phyloP scores from a whole-genome alignment of 2,888 invertebrate species.

The Drosophila prolongata region DNA sequence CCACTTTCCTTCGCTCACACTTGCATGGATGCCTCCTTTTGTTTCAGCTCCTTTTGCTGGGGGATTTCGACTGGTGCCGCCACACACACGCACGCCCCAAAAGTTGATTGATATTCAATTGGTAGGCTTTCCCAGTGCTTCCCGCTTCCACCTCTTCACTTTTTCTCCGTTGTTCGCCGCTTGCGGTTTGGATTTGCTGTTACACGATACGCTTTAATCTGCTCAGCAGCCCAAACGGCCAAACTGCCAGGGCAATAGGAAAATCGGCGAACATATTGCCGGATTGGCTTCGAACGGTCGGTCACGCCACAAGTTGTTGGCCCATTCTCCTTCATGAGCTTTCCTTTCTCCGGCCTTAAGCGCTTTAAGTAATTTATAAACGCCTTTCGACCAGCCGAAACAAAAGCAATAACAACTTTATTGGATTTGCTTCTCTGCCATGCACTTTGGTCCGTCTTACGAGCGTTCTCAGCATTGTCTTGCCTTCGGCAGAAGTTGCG shows the following conservation, averaged over 20 bases:
- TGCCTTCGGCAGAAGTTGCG: slow-evolving; percentile 44
- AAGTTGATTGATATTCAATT: slow-evolving; percentile 83
- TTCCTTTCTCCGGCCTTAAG: slow-evolving; percentile 58
- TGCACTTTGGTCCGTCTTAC: slow-evolving; percentile 41
- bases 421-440: slow-evolving; percentile 61
- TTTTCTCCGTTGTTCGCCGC: slow-evolving; percentile 36
- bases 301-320: slow-evolving; percentile 72
- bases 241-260: slow-evolving; percentile 8
- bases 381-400: slow-evolving; percentile 56
- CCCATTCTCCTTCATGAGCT: slow-evolving; percentile 17
- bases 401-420: slow-evolving; percentile 71
- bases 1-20: slow-evolving; percentile 23
- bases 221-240: slow-evolving; percentile 30
- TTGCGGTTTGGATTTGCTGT: slow-evolving; percentile 77
- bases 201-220: slow-evolving; percentile 79
- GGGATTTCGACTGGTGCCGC: slow-evolving; percentile 19
- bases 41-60: slow-evolving; percentile 35
- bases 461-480: neutral
- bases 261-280: slow-evolving; percentile 57
- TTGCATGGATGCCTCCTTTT: slow-evolving; percentile 24
- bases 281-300: slow-evolving; percentile 39
- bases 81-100: slow-evolving; percentile 35
- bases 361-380: slow-evolving; percentile 78
- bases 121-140: slow-evolving; percentile 71
- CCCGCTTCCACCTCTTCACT: slow-evolving; percentile 7